These are phyloP conservation scores for Caenorhabditis sp. DNA, from an alignment of 2,888 invertebrate species.

Conservation along the genomic window DNA sequence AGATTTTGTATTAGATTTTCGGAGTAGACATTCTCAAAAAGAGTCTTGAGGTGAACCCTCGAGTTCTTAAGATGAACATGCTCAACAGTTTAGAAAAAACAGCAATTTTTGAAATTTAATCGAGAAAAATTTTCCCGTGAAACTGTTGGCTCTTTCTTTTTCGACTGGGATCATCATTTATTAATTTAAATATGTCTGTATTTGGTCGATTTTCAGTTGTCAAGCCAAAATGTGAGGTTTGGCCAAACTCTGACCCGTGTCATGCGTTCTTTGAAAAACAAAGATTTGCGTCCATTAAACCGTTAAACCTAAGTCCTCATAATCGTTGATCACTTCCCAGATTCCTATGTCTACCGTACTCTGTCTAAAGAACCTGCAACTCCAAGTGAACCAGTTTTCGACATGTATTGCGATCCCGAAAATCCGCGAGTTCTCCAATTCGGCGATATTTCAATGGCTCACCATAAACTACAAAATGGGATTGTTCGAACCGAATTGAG, in stretches of 20 bases:
- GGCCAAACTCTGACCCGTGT: no score
- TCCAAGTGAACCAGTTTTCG: constrained; percentile 3
- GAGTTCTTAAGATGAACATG: no score
- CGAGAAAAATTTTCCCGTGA: no score
- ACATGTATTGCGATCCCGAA: constrained; percentile 54
- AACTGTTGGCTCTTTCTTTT: no score
- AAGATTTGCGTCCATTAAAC: no score
- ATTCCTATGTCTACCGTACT: not conserved
- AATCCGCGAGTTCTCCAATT: constrained; percentile 48
- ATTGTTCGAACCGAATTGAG: constrained; percentile 86
- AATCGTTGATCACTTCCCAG: not conserved
- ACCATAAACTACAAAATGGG: constrained; percentile 82
- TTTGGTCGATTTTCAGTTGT: not conserved
- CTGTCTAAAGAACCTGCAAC: not conserved
- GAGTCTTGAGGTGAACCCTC: no score
- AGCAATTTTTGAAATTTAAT: no score
- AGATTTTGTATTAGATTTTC: no score
- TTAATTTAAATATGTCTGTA: not conserved
- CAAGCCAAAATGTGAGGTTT: not conserved
- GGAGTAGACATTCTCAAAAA: no score
- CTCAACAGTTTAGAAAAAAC: no score
- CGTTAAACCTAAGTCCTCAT: no score
- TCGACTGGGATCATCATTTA: not conserved
- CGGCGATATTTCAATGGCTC: constrained; percentile 75
- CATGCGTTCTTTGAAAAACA: no score